A percentile compares a stretch with the other conserved stretches of the same genome.
Evolutionary conservation across 2,797 vertebrate species (phyloP).

Genomic region (Rhabdophis nuchalis): DNA sequence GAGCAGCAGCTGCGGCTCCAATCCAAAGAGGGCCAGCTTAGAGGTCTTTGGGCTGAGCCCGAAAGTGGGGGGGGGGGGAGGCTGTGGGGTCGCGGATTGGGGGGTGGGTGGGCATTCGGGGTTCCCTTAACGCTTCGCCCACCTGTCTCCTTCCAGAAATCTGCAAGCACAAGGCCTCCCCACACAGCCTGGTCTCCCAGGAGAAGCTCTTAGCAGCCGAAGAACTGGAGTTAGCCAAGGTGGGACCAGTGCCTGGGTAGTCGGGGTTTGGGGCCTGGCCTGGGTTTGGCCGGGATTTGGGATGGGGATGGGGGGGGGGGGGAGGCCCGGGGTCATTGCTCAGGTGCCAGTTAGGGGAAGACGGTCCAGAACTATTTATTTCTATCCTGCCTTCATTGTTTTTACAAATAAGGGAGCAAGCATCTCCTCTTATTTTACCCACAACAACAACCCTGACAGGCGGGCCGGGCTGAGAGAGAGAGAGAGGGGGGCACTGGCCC

Average conservation of each 20-base stretch:
- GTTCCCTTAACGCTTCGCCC: background rate
- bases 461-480: no score
- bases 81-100: background rate
- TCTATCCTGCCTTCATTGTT: background rate
- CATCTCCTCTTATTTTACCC: no score
- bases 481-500: no score
- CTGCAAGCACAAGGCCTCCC: constrained; percentile 70
- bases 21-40: background rate
- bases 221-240: constrained; percentile 88
- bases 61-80: background rate
- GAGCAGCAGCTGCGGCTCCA: background rate
- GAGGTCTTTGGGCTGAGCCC: background rate
- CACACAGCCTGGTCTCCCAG: constrained; percentile 71
- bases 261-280: background rate
- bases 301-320: rapidly evolving
- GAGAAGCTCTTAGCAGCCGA: constrained; percentile 74
- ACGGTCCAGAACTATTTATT: no score
- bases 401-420: no score
- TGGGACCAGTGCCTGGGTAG: constrained; percentile 36
- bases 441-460: no score
- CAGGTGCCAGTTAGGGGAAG: background rate
- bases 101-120: no score
- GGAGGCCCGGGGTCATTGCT: background rate
- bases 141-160: constrained; percentile 61
- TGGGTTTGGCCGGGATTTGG: background rate